Percentiles rank a stretch among this genome's conserved stretches.
Evolutionary conservation across 2,888 invertebrate genomes (phyloP).

Genomic region (Agrochola lota): DNA sequence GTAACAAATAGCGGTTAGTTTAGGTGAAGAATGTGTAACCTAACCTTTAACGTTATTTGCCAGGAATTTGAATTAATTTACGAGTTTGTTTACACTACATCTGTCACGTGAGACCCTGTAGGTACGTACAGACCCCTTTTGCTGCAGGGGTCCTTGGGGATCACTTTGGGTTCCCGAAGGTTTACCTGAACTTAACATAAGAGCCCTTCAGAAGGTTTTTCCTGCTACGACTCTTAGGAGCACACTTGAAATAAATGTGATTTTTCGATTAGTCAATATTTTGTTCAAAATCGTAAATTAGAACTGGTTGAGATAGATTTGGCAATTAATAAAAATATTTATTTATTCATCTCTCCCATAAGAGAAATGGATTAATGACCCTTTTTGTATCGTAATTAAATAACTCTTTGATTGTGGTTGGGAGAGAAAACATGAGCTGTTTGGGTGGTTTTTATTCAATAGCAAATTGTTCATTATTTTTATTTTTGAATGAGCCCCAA

Average conservation of each 20-base stretch:
- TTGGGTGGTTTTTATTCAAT: no score
- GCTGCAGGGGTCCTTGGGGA: neutral
- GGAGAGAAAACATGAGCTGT: no score
- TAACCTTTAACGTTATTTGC: neutral
- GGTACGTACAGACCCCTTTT: neutral
- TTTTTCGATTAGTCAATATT: slow-evolving; percentile 27
- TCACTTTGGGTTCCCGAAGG: neutral
- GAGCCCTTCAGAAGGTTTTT: slow-evolving; percentile 43
- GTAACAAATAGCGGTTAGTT: neutral
- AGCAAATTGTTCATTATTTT: no score
- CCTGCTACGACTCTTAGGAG: slow-evolving; percentile 14
- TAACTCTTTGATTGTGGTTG: neutral
- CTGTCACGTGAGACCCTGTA: slow-evolving; percentile 13
- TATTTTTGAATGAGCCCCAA: no score
- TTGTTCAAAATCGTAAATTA: slow-evolving; percentile 3
- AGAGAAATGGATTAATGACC: neutral
- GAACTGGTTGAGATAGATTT: neutral
- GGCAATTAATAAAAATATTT: neutral
- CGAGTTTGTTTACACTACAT: slow-evolving; percentile 14
- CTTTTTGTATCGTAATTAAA: neutral
- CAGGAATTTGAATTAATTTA: slow-evolving; percentile 12
- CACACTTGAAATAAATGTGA: slow-evolving; percentile 37
- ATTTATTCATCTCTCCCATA: no score
- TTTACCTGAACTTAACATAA: slow-evolving; percentile 29
- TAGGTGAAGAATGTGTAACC: neutral